Conservation (phyloP, 2,888 invertebrate genomes). For the Xanthia togata region DNA sequence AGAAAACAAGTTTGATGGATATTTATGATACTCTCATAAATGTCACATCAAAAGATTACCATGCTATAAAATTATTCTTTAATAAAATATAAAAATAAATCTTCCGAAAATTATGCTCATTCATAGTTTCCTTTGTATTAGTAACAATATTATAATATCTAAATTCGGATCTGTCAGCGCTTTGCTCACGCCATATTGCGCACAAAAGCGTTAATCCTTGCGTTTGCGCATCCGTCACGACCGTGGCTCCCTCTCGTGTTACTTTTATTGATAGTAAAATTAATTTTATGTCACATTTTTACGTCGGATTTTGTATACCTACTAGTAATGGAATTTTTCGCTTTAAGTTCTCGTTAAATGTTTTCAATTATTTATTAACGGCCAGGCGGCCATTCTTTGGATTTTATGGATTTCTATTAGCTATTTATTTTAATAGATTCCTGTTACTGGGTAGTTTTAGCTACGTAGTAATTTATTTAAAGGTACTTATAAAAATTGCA, state of each 20-base stretch:
- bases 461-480: conserved; percentile 5
- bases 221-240: conserved; percentile 76
- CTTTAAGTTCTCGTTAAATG: conserved; percentile 35
- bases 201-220: conserved; percentile 75
- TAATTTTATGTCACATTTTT: conserved; percentile 61
- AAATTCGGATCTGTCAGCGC: conserved; percentile 71
- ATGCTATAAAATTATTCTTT: conserved; percentile 29
- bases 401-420: conserved; percentile 22
- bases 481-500: conserved; percentile 2
- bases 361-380: conserved; percentile 49
- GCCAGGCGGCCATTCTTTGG: not conserved
- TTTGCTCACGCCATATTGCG: conserved; percentile 71
- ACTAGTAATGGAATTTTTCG: conserved; percentile 43
- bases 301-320: conserved; percentile 24
- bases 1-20: conserved; percentile 3
- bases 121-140: conserved; percentile 45
- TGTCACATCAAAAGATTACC: conserved; percentile 55
- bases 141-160: conserved; percentile 61
- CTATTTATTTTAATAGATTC: conserved; percentile 23
- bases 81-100: conserved; percentile 27
- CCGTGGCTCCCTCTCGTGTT: conserved; percentile 62
- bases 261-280: conserved; percentile 69
- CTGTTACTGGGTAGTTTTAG: conserved; percentile 10
- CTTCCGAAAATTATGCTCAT: conserved; percentile 13
- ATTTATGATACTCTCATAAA: conserved; percentile 37